Base-by-base conservation (phyloP, 1,140 invertebrate genomes). In the Drosophila simulans region DNA sequence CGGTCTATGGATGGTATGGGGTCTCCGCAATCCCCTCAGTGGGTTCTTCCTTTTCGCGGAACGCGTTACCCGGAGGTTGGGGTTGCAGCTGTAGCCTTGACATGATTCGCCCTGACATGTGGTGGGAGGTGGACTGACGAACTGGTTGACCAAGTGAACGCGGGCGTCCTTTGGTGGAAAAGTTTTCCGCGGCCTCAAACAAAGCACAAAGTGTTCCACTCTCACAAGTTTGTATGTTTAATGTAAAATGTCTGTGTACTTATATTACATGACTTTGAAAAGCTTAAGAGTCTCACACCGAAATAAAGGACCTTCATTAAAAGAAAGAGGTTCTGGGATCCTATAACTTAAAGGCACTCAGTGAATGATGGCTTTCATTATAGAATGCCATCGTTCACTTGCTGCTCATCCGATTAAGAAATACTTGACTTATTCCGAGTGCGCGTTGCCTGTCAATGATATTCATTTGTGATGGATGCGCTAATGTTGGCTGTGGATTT, bases 31-130 rank as follows among this genome's bases (percentile, higher is more conserved):
- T 51, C 20, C 35, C 37, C 35, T 43, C 60, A 15, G 35, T 37
- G 22, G 20, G 15, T 25, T 46, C 10, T 37, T 34, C 5, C 39
- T 12, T 37, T 34, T 10, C 22, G 31, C 12, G 34, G 8, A 37
- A 25, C 1, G 20, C 15, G 27, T 25, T 12, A 22, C 12, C 20
- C 37, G 22, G 2, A 22, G 15, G 31, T 43, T 34, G 25, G 20
- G 48, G 8, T 10, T 56, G 49, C 10, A 64, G 40, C 46, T 43
- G 63, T 55, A 85, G 82, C 81, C 81, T 85, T 85, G 81, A 85
- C 81, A 85, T 86, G 73, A 85, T 86, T 85, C 64, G 78, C 59
- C 64, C 22, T 57, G 82, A 75, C 78, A 66, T 56, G 57, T 54
- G 4, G 57, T 27, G n/a, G 63, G 58, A n/a, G 46, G 25, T 20